phyloP scores from a whole-genome alignment of 2,888 invertebrate species.

The Drosophila macrospina region DNA sequence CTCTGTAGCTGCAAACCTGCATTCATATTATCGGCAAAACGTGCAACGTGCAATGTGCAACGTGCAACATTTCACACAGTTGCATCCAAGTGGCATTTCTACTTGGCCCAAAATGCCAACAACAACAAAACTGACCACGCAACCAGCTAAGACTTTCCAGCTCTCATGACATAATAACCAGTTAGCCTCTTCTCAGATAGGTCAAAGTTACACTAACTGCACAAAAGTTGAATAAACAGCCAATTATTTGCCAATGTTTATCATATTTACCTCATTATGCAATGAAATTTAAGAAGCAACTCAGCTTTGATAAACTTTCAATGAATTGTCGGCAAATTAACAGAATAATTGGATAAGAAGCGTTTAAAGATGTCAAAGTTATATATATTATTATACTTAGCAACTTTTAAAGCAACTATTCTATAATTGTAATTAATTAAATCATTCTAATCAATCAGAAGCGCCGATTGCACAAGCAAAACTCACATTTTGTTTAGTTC shows the following conservation, averaged over 20 bases:
- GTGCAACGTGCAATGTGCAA: conserved; percentile 57
- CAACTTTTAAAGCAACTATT: too few relatives aligned
- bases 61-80: conserved; percentile 48
- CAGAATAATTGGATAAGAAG: too few relatives aligned
- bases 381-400: too few relatives aligned
- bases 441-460: background rate
- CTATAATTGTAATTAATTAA: too few relatives aligned
- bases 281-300: too few relatives aligned
- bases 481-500: background rate
- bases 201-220: conserved; percentile 48
- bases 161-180: conserved; percentile 56
- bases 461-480: background rate
- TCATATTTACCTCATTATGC: too few relatives aligned
- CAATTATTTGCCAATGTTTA: background rate
- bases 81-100: conserved; percentile 25
- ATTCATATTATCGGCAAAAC: conserved; percentile 32
- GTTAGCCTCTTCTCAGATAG: conserved; percentile 42
- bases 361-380: too few relatives aligned
- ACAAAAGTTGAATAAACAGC: background rate
- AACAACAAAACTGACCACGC: conserved; percentile 31
- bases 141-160: conserved; percentile 19
- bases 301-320: too few relatives aligned
- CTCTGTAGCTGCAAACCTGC: background rate
- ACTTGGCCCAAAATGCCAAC: conserved; percentile 38
- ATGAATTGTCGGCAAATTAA: too few relatives aligned